Conservation (phyloP, 2,888 invertebrate genomes). For the Cryptophagus acutangulus region DNA sequence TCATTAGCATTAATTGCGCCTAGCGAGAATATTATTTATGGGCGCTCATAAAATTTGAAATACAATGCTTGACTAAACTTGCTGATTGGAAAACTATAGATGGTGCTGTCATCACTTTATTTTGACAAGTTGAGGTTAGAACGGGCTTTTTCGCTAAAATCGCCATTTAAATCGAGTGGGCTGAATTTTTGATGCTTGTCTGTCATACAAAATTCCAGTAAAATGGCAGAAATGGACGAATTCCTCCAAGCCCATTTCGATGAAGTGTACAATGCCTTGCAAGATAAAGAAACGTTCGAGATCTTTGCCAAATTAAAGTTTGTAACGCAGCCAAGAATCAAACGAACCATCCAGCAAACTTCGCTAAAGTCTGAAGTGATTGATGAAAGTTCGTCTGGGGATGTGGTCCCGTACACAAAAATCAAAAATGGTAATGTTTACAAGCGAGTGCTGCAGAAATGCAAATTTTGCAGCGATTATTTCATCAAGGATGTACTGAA, state of each 20-base stretch:
- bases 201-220: too few relatives aligned
- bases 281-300: constrained; percentile 31
- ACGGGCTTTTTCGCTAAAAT: too few relatives aligned
- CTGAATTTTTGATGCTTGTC: too few relatives aligned
- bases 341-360: constrained; percentile 2
- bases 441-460: constrained; percentile 21
- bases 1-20: too few relatives aligned
- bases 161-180: too few relatives aligned
- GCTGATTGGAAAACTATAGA: too few relatives aligned
- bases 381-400: neutral
- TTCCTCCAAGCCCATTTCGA: constrained; percentile 32
- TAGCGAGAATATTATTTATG: too few relatives aligned
- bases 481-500: constrained; percentile 24
- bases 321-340: constrained; percentile 20
- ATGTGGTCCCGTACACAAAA: neutral
- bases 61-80: too few relatives aligned
- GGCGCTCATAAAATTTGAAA: too few relatives aligned
- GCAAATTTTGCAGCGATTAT: constrained; percentile 24
- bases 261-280: constrained; percentile 29
- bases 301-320: constrained; percentile 29
- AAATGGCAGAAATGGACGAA: constrained; percentile 30
- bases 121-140: too few relatives aligned
- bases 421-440: neutral
- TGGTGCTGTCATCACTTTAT: too few relatives aligned
- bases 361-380: neutral